A percentile compares a stretch with the other conserved stretches of the same genome.
Evolutionary conservation across 2,888 invertebrate species (phyloP).

Genomic region (Chironomus riparius): DNA sequence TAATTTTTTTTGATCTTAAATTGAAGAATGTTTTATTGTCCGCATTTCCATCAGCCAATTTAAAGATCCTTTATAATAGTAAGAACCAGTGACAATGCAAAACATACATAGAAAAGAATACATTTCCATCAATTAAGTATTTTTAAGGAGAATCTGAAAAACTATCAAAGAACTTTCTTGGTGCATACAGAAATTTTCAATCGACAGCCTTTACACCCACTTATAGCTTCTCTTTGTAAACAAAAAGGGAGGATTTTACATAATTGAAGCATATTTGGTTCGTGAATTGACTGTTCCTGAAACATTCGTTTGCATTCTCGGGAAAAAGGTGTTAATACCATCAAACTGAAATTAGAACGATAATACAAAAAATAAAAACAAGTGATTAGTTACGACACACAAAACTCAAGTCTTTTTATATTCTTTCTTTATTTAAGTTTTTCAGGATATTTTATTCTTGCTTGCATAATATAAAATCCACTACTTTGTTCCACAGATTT

Average conservation of each 20-base stretch:
- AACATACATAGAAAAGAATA: neutral
- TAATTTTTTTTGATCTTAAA: neutral
- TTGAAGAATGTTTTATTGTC: neutral
- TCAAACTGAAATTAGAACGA: slow-evolving; percentile 18
- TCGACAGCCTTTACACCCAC: neutral
- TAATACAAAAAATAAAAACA: slow-evolving; percentile 13
- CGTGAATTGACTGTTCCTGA: neutral
- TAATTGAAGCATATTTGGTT: neutral
- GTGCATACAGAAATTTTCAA: neutral
- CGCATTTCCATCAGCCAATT: neutral
- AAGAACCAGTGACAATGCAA: slow-evolving; percentile 2
- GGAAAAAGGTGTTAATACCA: slow-evolving; percentile 22
- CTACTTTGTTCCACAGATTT: neutral
- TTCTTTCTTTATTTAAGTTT: neutral
- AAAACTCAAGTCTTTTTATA: neutral
- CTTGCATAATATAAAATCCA: neutral
- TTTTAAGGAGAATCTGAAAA: slow-evolving; percentile 19
- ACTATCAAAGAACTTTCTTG: neutral
- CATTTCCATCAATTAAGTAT: slow-evolving; percentile 25
- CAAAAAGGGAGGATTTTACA: slow-evolving; percentile 23
- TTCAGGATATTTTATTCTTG: neutral
- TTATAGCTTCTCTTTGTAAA: neutral
- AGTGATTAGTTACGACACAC: slow-evolving; percentile 25
- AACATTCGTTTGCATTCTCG: slow-evolving; percentile 5
- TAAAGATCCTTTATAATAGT: neutral